Evolutionary conservation across 1,140 invertebrate species (phyloP).

Genomic region (Hyles euphorbiae): DNA sequence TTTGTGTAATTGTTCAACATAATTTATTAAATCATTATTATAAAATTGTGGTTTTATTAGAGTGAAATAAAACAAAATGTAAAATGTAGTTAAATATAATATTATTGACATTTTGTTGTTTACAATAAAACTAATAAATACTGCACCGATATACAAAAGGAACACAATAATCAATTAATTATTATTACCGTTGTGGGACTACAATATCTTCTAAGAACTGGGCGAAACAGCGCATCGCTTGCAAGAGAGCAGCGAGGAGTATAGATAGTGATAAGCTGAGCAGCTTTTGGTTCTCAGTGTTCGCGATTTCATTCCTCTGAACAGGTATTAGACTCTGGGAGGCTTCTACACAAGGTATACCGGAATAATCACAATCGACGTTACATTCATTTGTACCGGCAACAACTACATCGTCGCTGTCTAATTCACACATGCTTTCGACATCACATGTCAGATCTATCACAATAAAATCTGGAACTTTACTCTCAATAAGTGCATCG

Average conservation of each 20-base stretch:
- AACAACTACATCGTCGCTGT: conserved; percentile 19
- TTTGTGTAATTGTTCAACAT: conserved; percentile 67
- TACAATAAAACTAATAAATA: conserved; percentile 43
- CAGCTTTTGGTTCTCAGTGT: conserved; percentile 62
- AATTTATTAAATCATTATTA: conserved; percentile 73
- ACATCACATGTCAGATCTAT: conserved; percentile 66
- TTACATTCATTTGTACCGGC: conserved; percentile 53
- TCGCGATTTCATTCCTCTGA: conserved; percentile 55
- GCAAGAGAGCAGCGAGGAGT: conserved; percentile 57
- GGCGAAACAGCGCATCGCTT: conserved; percentile 69
- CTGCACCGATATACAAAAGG: conserved; percentile 47
- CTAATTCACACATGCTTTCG: conserved; percentile 31
- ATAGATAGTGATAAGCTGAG: conserved; percentile 66
- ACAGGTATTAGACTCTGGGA: conserved; percentile 67
- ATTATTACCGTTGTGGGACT: conserved; percentile 58
- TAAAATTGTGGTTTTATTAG: conserved; percentile 10
- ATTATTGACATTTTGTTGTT: conserved; percentile 43
- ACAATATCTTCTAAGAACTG: conserved; percentile 70
- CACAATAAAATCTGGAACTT: conserved; percentile 56
- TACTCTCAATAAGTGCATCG: conserved; percentile 31
- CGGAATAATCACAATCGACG: conserved; percentile 57
- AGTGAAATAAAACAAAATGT: conserved; percentile 43
- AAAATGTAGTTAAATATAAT: conserved; percentile 63
- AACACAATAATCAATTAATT: conserved; percentile 34
- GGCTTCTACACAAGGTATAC: conserved; percentile 49